Percentiles rank a stretch among this genome's conserved stretches.
These are phyloP conservation scores for Pseudochaenichthys georgianus DNA, from an alignment of 2,797 vertebrate genomes.

Conservation along the genomic window DNA sequence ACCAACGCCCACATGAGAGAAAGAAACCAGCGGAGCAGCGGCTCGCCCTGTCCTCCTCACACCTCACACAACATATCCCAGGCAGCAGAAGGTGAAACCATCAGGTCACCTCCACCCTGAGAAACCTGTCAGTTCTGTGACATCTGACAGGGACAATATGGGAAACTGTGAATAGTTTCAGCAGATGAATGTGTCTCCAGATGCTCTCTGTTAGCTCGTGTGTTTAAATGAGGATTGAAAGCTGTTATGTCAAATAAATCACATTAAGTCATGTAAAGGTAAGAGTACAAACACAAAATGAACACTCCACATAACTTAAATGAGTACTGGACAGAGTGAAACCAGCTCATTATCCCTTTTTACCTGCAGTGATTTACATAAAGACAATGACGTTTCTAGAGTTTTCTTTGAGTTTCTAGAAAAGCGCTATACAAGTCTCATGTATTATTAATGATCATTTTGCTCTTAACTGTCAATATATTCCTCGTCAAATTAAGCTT, in stretches of 20 bases:
- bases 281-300: neutral
- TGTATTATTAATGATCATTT: neutral
- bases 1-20: constrained; percentile 70
- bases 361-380: neutral
- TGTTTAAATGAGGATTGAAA: neutral
- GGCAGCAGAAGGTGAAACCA: constrained; percentile 23
- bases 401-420: too few species aligned
- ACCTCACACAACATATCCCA: neutral
- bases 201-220: neutral
- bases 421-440: too few species aligned
- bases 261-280: neutral
- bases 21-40: constrained; percentile 65
- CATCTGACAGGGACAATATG: neutral
- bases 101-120: constrained; percentile 11
- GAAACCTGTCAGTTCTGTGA: constrained; percentile 9
- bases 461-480: neutral
- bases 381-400: neutral
- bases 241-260: neutral
- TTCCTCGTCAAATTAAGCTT: neutral
- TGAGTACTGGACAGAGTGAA: neutral
- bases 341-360: neutral
- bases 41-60: constrained; percentile 46
- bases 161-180: neutral
- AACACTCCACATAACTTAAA: neutral
- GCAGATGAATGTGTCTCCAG: neutral